These are phyloP conservation scores for Sclerurus mexicanus DNA, from an alignment of 2,113 vertebrate genomes.

Conservation along the genomic window DNA sequence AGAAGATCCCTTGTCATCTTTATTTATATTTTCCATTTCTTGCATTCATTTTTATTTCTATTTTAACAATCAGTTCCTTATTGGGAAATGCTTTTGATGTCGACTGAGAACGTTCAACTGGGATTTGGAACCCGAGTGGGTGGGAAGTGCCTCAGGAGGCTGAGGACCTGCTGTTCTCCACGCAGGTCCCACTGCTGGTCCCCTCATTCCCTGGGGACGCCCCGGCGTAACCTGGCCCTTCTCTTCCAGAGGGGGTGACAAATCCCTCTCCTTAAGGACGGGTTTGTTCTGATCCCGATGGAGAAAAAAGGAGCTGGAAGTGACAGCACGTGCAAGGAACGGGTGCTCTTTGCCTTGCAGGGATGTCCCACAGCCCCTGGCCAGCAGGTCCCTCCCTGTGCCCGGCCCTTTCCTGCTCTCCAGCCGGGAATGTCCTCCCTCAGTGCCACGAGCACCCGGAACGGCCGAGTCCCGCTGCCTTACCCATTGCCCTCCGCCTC, in stretches of 20 bases:
- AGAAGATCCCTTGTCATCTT: constrained; percentile 29
- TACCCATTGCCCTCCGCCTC: not conserved
- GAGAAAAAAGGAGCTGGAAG: not conserved
- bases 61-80: not conserved
- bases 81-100: not conserved
- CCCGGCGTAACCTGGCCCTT: not conserved
- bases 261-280: rapidly evolving
- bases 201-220: not conserved
- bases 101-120: not conserved
- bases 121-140: not conserved
- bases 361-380: not conserved
- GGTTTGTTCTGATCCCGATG: not conserved
- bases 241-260: not conserved
- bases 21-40: constrained; percentile 57
- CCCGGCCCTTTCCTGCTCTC: not conserved
- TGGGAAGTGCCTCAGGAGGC: not conserved
- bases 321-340: rapidly evolving
- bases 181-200: not conserved
- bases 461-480: not conserved
- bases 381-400: not conserved
- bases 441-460: not conserved
- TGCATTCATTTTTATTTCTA: constrained; percentile 57
- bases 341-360: not conserved
- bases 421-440: not conserved
- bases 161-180: not conserved